A percentile compares a stretch with the other conserved stretches of the same genome.
Conservation (phyloP, 2,888 invertebrate species). For the Sphaerolaimus hirsutus region DNA sequence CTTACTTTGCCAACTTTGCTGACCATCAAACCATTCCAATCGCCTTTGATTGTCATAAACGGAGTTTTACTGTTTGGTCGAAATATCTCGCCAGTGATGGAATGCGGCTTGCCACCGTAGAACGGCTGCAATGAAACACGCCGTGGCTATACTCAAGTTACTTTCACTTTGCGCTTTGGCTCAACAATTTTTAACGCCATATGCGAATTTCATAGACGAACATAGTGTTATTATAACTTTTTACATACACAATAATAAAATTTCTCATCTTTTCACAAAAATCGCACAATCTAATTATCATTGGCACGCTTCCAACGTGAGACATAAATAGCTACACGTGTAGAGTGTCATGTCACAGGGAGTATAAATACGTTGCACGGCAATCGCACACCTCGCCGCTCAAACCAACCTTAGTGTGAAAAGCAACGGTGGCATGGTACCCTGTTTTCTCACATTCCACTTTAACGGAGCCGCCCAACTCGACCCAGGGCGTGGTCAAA, state of each 20-base stretch:
- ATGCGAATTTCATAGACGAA: too few species aligned
- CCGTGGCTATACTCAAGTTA: not conserved
- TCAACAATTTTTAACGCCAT: too few species aligned
- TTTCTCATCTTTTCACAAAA: too few species aligned
- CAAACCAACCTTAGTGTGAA: constrained; percentile 50
- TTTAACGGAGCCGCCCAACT: constrained; percentile 70
- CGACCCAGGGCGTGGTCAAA: constrained; percentile 91
- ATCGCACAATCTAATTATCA: too few species aligned
- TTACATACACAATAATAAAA: too few species aligned
- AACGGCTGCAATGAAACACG: constrained; percentile 40
- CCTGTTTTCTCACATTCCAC: constrained; percentile 79
- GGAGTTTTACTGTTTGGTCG: constrained; percentile 49
- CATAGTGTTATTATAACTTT: too few species aligned
- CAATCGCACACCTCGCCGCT: too few species aligned
- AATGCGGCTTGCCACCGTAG: constrained; percentile 81
- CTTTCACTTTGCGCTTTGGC: too few species aligned
- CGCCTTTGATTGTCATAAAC: constrained; percentile 63
- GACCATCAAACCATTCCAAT: constrained; percentile 90
- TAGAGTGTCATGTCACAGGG: too few species aligned
- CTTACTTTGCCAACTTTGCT: constrained; percentile 64
- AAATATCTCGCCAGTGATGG: constrained; percentile 53
- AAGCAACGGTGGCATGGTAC: constrained; percentile 71
- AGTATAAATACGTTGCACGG: too few species aligned
- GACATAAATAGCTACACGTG: too few species aligned
- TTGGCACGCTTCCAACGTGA: too few species aligned